Evolutionary conservation across 1,140 invertebrate species (phyloP).

Genomic region (Paramacrobiotus metropolitanus): DNA sequence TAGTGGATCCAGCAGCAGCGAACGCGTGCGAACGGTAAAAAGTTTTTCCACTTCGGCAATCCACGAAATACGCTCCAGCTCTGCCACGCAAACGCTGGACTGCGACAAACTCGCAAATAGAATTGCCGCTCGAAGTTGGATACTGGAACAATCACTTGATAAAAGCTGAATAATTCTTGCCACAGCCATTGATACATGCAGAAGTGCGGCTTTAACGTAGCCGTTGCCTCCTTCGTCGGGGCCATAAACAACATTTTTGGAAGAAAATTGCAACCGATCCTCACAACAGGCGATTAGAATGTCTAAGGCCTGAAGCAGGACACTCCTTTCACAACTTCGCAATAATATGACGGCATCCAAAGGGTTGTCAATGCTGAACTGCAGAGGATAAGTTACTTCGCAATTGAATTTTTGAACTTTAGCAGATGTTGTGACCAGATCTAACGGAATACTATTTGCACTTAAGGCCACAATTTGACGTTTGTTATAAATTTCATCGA

Average conservation of each 20-base stretch:
- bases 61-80: background rate
- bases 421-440: no score
- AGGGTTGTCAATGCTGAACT: background rate
- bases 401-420: no score
- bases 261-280: background rate
- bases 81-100: background rate
- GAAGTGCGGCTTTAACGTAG: background rate
- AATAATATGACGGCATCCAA: background rate
- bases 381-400: no score
- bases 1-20: background rate
- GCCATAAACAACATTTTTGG: background rate
- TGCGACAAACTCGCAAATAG: background rate
- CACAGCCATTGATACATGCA: background rate
- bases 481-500: no score
- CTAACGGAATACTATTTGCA: no score
- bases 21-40: background rate
- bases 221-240: background rate
- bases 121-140: background rate
- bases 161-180: background rate
- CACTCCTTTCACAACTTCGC: background rate
- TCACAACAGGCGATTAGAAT: background rate
- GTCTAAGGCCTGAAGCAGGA: background rate
- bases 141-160: background rate
- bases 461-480: no score
- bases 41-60: background rate